A percentile compares a stretch with the other conserved stretches of the same genome.
Conservation (phyloP, 2,888 invertebrate genomes). For the Phasia obesa region DNA sequence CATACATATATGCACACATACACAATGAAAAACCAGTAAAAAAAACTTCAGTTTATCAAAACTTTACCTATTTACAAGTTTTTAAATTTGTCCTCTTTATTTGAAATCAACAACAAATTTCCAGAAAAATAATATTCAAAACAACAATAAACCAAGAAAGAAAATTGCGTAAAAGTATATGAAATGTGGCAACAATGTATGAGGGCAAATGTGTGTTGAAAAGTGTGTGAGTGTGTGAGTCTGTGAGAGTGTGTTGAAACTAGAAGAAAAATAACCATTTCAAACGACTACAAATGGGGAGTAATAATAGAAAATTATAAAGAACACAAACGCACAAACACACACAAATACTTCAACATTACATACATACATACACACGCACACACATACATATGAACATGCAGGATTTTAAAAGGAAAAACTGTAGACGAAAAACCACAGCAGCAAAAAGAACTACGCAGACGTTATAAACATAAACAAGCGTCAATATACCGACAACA, state of each 20-base stretch:
- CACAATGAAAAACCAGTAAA: constrained; percentile 20
- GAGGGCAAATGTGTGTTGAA: constrained; percentile 8
- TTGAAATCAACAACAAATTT: constrained; percentile 2
- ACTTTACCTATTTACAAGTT: constrained; percentile 69
- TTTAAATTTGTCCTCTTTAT: constrained; percentile 53
- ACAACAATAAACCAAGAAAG: constrained; percentile 49
- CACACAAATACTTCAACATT: constrained; percentile 21
- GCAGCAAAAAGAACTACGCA: constrained; percentile 68
- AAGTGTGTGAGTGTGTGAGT: too few species aligned
- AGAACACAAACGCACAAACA: constrained; percentile 41
- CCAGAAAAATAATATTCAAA: constrained; percentile 31
- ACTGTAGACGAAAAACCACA: constrained; percentile 55
- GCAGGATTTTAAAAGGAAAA: constrained; percentile 38
- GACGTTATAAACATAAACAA: constrained; percentile 70
- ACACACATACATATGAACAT: neutral
- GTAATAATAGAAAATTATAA: constrained; percentile 68
- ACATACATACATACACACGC: constrained; percentile 4
- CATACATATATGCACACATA: neutral
- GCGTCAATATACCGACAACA: constrained; percentile 61
- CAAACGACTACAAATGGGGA: constrained; percentile 51
- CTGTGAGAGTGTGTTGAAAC: constrained; percentile 21
- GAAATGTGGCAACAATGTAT: constrained; percentile 64
- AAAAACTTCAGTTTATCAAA: constrained; percentile 63
- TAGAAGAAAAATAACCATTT: constrained; percentile 53
- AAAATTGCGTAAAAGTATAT: constrained; percentile 57